These are phyloP conservation scores for Terrapene triunguis DNA, from an alignment of 2,113 vertebrate genomes.

Conservation along the genomic window DNA sequence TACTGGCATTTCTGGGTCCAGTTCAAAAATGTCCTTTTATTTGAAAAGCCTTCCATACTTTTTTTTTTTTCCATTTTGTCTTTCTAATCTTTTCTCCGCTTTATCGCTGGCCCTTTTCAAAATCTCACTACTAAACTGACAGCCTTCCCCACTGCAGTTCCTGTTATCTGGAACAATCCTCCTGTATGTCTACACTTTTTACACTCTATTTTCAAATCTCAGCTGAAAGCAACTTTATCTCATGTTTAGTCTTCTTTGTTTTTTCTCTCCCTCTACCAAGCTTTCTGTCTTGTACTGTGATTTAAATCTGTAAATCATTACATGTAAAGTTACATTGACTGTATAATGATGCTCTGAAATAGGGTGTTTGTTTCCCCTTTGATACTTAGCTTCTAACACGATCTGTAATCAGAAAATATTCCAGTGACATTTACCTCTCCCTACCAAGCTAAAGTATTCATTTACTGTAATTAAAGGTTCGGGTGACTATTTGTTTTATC, in stretches of 20 bases:
- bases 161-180: neutral
- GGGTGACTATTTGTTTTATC: neutral
- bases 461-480: neutral
- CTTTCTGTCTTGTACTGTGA: neutral
- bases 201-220: neutral
- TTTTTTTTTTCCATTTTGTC: neutral
- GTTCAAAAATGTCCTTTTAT: neutral
- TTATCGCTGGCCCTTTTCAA: neutral
- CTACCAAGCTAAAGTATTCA: neutral
- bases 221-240: neutral
- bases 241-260: neutral
- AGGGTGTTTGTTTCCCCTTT: neutral
- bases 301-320: neutral
- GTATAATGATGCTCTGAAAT: accelerated
- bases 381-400: neutral
- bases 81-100: neutral
- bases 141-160: neutral
- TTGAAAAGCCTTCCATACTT: neutral
- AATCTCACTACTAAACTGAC: neutral
- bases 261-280: neutral
- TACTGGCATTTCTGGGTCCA: neutral
- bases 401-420: neutral
- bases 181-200: neutral
- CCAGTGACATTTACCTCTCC: neutral
- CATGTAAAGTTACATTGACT: neutral